Evolutionary conservation across 2,888 invertebrate species (phyloP), one percentile per base, ranked within the genome.

Genomic region (Dicyrtomina minuta): DNA sequence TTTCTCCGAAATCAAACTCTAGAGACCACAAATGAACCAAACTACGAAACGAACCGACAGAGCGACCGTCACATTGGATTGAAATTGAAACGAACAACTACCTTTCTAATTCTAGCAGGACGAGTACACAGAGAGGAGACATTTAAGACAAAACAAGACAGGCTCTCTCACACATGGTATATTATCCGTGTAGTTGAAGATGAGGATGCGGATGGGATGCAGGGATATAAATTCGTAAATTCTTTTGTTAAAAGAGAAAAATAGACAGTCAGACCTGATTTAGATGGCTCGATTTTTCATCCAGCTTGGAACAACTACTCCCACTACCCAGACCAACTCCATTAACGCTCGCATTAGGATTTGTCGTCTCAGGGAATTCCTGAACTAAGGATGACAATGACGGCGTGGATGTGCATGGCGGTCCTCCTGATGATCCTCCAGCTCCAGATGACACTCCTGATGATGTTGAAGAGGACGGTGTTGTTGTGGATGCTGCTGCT

Each of bases 271-370:
- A 55, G 39, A 69, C 69, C 69, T 69, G 60, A 51, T 68, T 68
- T 39, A 60, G 62, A 69, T 56, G 64, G 56, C 22, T 64, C 44
- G 62, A 69, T 64, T 69, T 69, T 56, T 69, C 69, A 69, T 69
- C 55, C 33, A 53, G 17, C 66, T 66, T 66, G 12, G 27, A 20
- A 55, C 43, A 8, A 24, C 17, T 17, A 33, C 44, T 58, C 33
- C 56, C 56, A 62, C 27, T 46, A 41, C 27, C 22, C 15, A 13
- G 27, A 17, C 44, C 39, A 26, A 53, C 43, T 59, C 60, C 61
- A 33, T 59, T 59, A 60, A 49, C 24, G 61, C 27, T 61, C 39
- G 46, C 39, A 51, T 53, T 56, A 61, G 26, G 46, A 44, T 62
- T 68, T 62, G 66, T 53, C 58, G 56, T 51, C 61, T 68, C 33